These are phyloP conservation scores for Scaptomyza polygonia DNA, from an alignment of 2,888 invertebrate species.

Conservation along the genomic window DNA sequence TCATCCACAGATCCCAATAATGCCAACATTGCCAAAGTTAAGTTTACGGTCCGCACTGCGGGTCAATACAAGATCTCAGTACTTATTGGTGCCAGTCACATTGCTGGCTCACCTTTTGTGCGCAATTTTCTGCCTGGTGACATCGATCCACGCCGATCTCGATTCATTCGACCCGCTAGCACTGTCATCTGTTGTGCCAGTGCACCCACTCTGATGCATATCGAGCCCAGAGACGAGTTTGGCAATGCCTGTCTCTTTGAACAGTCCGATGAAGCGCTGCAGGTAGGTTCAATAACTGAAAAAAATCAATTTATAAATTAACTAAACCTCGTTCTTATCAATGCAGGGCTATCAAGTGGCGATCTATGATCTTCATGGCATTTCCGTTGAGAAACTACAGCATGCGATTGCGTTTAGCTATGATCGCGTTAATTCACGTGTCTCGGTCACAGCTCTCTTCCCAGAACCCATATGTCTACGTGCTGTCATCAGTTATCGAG, in stretches of 20 bases:
- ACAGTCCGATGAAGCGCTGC: slow-evolving; percentile 87
- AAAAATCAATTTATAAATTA: not conserved
- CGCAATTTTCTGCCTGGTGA: slow-evolving; percentile 93
- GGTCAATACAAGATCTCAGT: slow-evolving; percentile 95
- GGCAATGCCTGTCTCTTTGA: slow-evolving; percentile 92
- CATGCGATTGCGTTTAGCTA: slow-evolving; percentile 88
- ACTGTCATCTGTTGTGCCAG: slow-evolving; percentile 93
- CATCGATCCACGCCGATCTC: slow-evolving; percentile 92
- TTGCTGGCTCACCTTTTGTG: slow-evolving; percentile 94
- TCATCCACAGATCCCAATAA: slow-evolving; percentile 93
- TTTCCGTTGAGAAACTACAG: slow-evolving; percentile 86
- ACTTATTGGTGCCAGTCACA: slow-evolving; percentile 91
- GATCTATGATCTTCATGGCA: slow-evolving; percentile 87
- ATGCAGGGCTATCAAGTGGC: slow-evolving; percentile 88
- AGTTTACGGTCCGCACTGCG: slow-evolving; percentile 95
- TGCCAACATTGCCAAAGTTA: slow-evolving; percentile 94
- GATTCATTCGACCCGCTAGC: slow-evolving; percentile 92
- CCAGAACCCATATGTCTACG: slow-evolving; percentile 92
- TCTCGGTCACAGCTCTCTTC: slow-evolving; percentile 91
- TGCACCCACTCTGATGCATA: slow-evolving; percentile 90
- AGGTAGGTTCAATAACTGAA: slow-evolving; percentile 81
- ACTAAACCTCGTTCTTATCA: slow-evolving; percentile 9
- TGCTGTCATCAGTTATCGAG: slow-evolving; percentile 91
- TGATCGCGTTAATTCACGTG: slow-evolving; percentile 91
- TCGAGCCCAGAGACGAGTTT: slow-evolving; percentile 96